Percentiles rank a stretch among this genome's conserved stretches.
Conservation (phyloP, 1,140 invertebrate species). For the Bathynomus jamesi region DNA sequence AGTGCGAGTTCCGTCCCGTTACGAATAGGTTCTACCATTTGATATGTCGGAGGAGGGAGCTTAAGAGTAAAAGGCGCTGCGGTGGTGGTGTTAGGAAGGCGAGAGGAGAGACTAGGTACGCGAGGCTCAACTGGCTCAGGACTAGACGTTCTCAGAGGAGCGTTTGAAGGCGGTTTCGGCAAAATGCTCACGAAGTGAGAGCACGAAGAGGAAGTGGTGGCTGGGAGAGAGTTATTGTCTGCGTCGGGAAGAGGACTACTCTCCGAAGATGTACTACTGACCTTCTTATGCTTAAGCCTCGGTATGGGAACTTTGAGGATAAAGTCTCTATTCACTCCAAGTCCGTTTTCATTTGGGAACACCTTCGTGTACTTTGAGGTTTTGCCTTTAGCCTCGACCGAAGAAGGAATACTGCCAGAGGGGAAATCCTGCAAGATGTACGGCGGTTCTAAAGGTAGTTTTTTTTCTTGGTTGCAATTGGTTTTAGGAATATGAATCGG, state of each 20-base stretch:
- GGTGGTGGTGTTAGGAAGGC: too few relatives aligned
- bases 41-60: background rate
- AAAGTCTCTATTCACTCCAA: constrained; percentile 25
- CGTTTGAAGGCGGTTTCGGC: background rate
- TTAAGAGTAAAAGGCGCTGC: background rate
- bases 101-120: too few relatives aligned
- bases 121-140: too few relatives aligned
- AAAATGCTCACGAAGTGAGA: background rate
- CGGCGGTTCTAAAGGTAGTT: too few relatives aligned
- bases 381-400: too few relatives aligned
- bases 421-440: too few relatives aligned
- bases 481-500: background rate
- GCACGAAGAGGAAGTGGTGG: background rate
- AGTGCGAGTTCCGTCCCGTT: background rate
- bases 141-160: background rate
- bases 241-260: background rate
- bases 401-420: too few relatives aligned
- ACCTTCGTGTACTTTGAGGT: too few relatives aligned
- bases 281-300: constrained; percentile 16
- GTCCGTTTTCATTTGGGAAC: constrained; percentile 8
- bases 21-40: background rate
- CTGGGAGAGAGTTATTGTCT: background rate
- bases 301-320: constrained; percentile 29
- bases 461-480: too few relatives aligned
- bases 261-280: background rate